Percentiles rank a stretch among this genome's conserved stretches.
These are phyloP conservation scores for Lutraria lutraria DNA, from an alignment of 2,888 invertebrate genomes.

Conservation along the genomic window DNA sequence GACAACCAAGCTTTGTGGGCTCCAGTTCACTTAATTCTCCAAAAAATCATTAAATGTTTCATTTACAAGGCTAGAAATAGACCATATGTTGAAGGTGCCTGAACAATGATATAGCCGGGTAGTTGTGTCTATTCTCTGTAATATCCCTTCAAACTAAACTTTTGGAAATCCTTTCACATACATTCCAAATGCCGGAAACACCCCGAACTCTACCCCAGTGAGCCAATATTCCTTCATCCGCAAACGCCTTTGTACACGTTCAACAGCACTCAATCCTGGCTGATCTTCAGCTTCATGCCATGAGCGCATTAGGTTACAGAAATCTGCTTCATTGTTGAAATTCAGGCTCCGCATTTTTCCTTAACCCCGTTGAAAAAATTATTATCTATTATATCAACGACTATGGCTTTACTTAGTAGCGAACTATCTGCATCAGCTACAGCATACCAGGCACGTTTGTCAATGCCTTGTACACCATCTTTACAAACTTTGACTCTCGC, in stretches of 20 bases:
- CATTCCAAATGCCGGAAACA: slow-evolving; percentile 42
- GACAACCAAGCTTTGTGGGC: slow-evolving; percentile 54
- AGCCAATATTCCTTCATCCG: slow-evolving; percentile 41
- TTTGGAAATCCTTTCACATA: slow-evolving; percentile 48
- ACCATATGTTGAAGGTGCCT: slow-evolving; percentile 45
- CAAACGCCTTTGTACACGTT: slow-evolving; percentile 32
- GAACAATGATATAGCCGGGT: slow-evolving; percentile 46
- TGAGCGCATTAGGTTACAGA: slow-evolving; percentile 42
- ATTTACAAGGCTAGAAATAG: slow-evolving; percentile 42
- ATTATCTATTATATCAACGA: slow-evolving; percentile 33
- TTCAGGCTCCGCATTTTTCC: background rate
- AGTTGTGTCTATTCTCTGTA: slow-evolving; percentile 55
- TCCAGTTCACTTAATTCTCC: background rate
- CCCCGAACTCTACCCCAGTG: slow-evolving; percentile 31
- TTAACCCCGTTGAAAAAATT: slow-evolving; percentile 20
- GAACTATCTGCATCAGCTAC: slow-evolving; percentile 35
- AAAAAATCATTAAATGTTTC: slow-evolving; percentile 37
- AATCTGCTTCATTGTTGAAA: background rate
- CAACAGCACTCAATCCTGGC: slow-evolving; percentile 37
- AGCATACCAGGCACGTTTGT: slow-evolving; percentile 40
- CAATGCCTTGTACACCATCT: slow-evolving; percentile 36
- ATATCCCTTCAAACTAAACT: slow-evolving; percentile 44
- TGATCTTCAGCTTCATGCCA: slow-evolving; percentile 60
- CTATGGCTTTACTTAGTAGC: slow-evolving; percentile 36
- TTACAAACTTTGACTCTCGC: slow-evolving; percentile 43